These are phyloP conservation scores for Sula dactylatra DNA, from an alignment of 2,113 vertebrate genomes.

Conservation along the genomic window DNA sequence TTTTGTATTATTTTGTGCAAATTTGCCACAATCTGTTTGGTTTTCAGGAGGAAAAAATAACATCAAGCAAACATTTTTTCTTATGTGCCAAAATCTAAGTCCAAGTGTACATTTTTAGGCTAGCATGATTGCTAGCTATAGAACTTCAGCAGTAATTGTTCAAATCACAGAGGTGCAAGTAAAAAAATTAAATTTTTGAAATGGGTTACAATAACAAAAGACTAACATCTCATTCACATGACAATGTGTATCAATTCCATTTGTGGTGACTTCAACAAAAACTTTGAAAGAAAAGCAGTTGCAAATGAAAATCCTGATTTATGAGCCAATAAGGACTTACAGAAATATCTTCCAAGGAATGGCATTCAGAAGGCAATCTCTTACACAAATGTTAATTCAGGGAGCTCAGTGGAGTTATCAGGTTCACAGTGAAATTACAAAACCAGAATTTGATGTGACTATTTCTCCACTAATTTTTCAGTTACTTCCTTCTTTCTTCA, in stretches of 20 bases:
- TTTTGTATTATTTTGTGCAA: background rate
- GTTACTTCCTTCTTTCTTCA: background rate
- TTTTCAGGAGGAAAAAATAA: background rate
- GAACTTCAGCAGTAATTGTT: background rate
- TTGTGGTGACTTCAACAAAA: background rate
- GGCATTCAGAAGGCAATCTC: background rate
- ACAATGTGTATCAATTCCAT: background rate
- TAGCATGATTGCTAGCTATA: background rate
- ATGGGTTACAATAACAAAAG: background rate
- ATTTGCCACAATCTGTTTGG: background rate
- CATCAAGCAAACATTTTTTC: background rate
- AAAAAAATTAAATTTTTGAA: background rate
- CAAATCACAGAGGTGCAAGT: background rate
- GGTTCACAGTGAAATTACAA: background rate
- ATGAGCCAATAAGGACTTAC: background rate
- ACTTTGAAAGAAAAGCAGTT: background rate
- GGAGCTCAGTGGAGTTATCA: background rate
- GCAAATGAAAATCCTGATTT: background rate
- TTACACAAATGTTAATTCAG: background rate
- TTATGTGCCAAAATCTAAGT: background rate
- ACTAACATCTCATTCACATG: background rate
- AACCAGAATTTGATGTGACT: accelerated
- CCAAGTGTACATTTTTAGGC: background rate
- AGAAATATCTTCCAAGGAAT: background rate
- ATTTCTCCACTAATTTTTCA: background rate